Base-by-base conservation (phyloP, 2,888 invertebrate species). In the Yponomeuta evonymella region DNA sequence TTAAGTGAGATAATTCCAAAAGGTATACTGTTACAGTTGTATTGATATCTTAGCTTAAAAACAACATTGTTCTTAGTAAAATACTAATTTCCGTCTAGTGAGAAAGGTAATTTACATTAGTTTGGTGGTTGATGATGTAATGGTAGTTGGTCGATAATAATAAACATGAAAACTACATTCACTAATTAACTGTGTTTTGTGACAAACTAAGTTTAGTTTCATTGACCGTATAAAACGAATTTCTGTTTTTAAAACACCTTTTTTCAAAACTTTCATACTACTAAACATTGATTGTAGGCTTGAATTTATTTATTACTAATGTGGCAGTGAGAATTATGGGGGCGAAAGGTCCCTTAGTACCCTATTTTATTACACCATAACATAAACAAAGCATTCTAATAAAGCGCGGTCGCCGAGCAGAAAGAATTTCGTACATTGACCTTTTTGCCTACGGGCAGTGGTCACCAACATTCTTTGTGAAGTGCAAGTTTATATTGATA, bases 11-110 rank as follows among this genome's bases (percentile, higher is more conserved):
- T 64, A 29, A 64, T 58, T 58, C 51, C 33, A 65, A 65, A 33
- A 65, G 33, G 65, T 65, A 65, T 65, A 65, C 65, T 65, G 65
- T 65, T 65, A 12, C 10, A 65, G 33, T 33, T 30, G 65, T 12
- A 4, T 23, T 33, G 9, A 11, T 33, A 65, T 65, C 43, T 67
- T 33, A 67, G 30, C 30, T 36, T 67, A 67, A 67, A 30, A 36
- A 33, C 43, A 67, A 67, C 2, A 67, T 36, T 67, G 67, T 63
- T 48, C 30, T 69, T 69, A 33, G 10, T n/a, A 69, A 8, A 23
- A 23, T 12, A 69, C 58, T 43, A 43, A 43, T 43, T 43, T 8
- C 48, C 51, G 5, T 58, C 51, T 58, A 58, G 51, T 12, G 12
- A 51, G 51, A 58, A 58, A 58, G 51, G 15, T 58, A 1, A 58